Evolutionary conservation across 2,888 invertebrate genomes (phyloP), one percentile per base, ranked within the genome.

Genomic region (Caenorhabditis becei): DNA sequence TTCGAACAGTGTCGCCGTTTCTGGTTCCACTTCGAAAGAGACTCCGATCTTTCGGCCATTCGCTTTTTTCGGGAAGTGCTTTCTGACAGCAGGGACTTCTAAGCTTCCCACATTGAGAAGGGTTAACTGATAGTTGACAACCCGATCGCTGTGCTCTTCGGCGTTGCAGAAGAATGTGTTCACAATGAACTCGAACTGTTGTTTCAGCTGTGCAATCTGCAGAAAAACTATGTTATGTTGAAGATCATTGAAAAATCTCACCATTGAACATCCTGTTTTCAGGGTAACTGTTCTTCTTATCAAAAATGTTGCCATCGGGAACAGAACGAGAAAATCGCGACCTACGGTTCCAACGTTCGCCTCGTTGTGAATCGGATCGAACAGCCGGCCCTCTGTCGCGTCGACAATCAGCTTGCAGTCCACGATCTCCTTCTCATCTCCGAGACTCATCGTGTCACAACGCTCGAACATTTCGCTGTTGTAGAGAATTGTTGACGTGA

Each of bases 81-180:
- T 72, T 26, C 23, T 72, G 10, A 72, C 63, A 16, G 47, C n/a
- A 16, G 32, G 32, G 56, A 72, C 18, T 16, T 49, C 54, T 2
- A 65, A 35, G 16, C 56, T 49, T 37, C 32, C 49, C 10, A 54
- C 35, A 49, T 72, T 72, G 1, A 28, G 11, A 14, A 72, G 56
- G n/a, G 26, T 49, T 10, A 72, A 23, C 7, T 72, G 63, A 26
- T 32, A 58, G 37, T 65, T 47, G 2, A 72, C 23, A 7, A 47
- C 49, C 26, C 72, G 26, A 0, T 26, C 37, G 1, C 18, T 28
- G 49, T 72, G 72, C 18, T 72, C 26, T 8, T 58, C 49, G 0
- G 72, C 61, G 20, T 72, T 62, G 20, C 35, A 72, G 47, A 72
- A 63, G 20, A 72, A 56, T 0, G 63, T 72, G 37, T 63, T 65